A percentile compares a stretch with the other conserved stretches of the same genome.
phyloP scores from a whole-genome alignment of 2,888 invertebrate genomes.

The Patella depressa region DNA sequence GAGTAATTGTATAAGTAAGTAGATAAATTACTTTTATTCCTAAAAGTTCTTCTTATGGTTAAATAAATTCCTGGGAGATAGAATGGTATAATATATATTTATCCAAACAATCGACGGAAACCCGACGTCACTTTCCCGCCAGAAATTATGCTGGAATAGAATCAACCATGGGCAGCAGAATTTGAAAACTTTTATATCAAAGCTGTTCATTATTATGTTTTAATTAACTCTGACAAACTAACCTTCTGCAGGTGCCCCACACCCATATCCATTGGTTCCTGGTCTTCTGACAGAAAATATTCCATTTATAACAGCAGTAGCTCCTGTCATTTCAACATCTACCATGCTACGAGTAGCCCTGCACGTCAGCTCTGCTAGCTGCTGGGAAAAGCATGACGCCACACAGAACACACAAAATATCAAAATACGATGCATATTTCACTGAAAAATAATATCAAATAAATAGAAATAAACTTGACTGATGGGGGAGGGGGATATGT shows the following conservation, averaged over 20 bases:
- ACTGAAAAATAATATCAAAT: constrained; percentile 24
- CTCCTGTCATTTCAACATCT: constrained; percentile 38
- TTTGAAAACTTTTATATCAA: no score
- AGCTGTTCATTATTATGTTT: no score
- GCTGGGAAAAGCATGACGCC: constrained; percentile 31
- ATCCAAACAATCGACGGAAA: no score
- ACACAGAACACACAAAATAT: constrained; percentile 28
- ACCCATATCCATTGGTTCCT: constrained; percentile 40
- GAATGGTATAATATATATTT: no score
- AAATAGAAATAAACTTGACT: neutral
- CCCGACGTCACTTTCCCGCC: no score
- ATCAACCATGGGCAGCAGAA: no score
- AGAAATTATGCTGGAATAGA: no score
- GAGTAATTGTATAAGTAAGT: no score
- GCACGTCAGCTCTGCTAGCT: constrained; percentile 51
- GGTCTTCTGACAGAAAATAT: constrained; percentile 47
- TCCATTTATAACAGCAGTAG: constrained; percentile 54
- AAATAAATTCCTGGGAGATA: no score
- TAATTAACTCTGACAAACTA: neutral
- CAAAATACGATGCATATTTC: constrained; percentile 34
- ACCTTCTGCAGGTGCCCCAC: constrained; percentile 51
- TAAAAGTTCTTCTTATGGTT: no score
- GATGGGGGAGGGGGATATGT: no score
- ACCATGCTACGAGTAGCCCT: constrained; percentile 38
- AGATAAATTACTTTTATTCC: no score